phyloP scores from a whole-genome alignment of 2,888 invertebrate genomes.

The Drosophila paracracens region DNA sequence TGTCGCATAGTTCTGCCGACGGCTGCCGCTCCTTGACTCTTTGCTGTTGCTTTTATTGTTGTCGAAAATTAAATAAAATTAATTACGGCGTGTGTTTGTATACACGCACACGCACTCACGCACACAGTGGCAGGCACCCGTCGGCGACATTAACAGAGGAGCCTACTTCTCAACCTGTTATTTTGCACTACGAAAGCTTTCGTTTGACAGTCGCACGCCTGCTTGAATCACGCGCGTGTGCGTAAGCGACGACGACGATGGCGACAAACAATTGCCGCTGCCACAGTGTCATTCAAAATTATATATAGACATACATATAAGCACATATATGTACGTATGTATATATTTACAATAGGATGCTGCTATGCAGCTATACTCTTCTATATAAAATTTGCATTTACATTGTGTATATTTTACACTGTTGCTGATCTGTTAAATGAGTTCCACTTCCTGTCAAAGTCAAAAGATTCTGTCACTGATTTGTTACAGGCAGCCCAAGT shows the following conservation, averaged over 20 bases:
- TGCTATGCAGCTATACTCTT: not conserved
- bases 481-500: not conserved
- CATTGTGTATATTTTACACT: not conserved
- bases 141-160: conserved; percentile 31
- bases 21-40: conserved; percentile 43
- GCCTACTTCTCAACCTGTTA: conserved; percentile 10
- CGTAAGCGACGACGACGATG: conserved; percentile 34
- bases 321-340: not conserved
- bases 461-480: not conserved
- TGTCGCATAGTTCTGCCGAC: conserved; percentile 30
- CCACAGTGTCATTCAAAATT: conserved; percentile 33
- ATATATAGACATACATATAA: not conserved
- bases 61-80: conserved; percentile 79
- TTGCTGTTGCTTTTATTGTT: conserved; percentile 72
- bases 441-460: not conserved
- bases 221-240: conserved; percentile 72
- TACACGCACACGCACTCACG: conserved; percentile 21
- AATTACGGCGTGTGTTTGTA: conserved; percentile 72
- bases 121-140: conserved; percentile 20
- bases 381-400: not conserved
- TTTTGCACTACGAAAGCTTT: not conserved
- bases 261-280: conserved; percentile 28
- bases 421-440: not conserved
- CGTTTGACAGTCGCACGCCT: conserved; percentile 43
- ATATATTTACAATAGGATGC: not conserved